Evolutionary conservation across 2,113 vertebrate genomes (phyloP).

Genomic region (Falcunculus frontatus): DNA sequence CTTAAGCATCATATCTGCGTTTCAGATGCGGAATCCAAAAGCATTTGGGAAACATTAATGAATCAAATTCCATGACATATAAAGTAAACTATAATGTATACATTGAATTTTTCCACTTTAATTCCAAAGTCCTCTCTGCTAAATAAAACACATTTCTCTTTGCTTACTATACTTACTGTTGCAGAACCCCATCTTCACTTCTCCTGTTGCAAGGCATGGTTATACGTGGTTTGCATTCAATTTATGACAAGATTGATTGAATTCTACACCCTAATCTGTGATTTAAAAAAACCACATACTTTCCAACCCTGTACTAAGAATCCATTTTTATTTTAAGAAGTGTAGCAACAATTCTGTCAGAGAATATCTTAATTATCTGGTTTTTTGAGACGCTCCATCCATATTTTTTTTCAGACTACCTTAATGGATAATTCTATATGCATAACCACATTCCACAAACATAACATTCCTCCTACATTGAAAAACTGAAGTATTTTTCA

Average conservation of each 20-base stretch:
- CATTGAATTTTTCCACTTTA: neutral
- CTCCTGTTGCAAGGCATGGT: neutral
- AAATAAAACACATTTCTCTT: neutral
- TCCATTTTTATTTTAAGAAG: neutral
- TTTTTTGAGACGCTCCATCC: neutral
- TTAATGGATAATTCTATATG: neutral
- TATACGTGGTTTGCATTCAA: neutral
- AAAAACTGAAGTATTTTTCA: neutral
- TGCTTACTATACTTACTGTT: neutral
- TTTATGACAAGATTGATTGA: neutral
- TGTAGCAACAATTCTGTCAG: neutral
- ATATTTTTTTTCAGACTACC: conserved; percentile 4
- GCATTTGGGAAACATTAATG: neutral
- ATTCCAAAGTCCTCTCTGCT: neutral
- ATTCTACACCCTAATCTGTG: neutral
- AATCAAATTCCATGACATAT: neutral
- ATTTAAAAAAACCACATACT: neutral
- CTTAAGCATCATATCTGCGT: neutral
- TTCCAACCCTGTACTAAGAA: neutral
- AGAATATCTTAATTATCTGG: conserved; percentile 28
- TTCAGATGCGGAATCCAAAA: neutral
- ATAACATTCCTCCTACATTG: neutral
- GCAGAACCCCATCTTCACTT: neutral
- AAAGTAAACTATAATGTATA: neutral
- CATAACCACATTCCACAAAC: neutral